Base-by-base conservation (phyloP, 2,888 invertebrate genomes). In the Acanthococcus lagerstroemiae region DNA sequence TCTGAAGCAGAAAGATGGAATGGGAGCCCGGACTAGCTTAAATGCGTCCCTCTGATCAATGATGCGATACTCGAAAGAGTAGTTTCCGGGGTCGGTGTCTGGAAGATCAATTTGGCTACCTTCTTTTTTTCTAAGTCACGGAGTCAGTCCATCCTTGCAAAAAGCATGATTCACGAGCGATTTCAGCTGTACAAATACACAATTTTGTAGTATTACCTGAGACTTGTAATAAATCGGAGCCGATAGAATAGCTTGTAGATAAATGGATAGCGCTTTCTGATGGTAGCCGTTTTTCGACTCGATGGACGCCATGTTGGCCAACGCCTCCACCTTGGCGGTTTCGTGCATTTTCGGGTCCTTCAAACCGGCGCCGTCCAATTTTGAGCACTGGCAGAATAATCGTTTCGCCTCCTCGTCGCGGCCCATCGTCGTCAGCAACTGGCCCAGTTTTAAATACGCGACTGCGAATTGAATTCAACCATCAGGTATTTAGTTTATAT, bases 201-300 rank as follows among this genome's bases (percentile, higher is more conserved):
- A n/a, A n/a, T n/a, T n/a, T n/a, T n/a, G 15, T 15, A 6, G 22
- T 44, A 25, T 9, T 44, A 63, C 63, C 63, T 63, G 63, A 3
- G 63, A 37, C 50, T 63, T 63, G 25, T 63, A 63, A 17, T 63
- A 63, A 3, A 54, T n/a, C 4, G 63, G 63, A 5, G 63, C 63
- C 7, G 44, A 52, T n/a, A 30, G 37, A 9, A 63, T 37, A 22
- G 63, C 63, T 63, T 52, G 24, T 4, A 63, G 24, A 25, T 63
- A 63, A 3, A 52, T 63, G 27, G 44, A 52, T 24, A 63, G 19
- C 25, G 52, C 63, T 27, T 63, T 19, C 37, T 52, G 50, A 37
- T 37, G 54, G 24, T 54, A 21, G 17, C 37, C 44, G 19, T 37
- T 52, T 37, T 63, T 37, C 12, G 52, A n/a, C 21, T 54, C 30